Evolutionary conservation across 1,140 invertebrate genomes (phyloP).

Genomic region (Saccostrea echinata): DNA sequence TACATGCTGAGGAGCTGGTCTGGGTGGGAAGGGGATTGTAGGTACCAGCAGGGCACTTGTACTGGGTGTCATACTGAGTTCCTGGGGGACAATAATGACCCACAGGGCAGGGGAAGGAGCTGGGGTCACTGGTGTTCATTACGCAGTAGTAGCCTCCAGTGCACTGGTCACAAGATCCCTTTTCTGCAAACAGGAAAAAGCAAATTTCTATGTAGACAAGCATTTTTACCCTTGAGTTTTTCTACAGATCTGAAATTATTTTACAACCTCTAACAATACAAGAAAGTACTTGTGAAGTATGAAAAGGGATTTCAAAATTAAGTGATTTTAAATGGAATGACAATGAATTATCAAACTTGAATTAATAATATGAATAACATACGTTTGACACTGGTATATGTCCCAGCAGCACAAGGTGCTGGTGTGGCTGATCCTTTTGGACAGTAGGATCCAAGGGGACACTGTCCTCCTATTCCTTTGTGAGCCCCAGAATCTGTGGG

Average conservation of each 20-base stretch:
- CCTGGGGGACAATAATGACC: slow-evolving; percentile 75
- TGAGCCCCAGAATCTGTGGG: slow-evolving; percentile 63
- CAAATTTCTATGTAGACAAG: not conserved
- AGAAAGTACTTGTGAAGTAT: not conserved
- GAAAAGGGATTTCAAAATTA: not conserved
- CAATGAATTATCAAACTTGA: not conserved
- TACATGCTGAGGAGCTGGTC: slow-evolving; percentile 65
- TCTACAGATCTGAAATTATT: no score
- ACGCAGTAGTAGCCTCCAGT: slow-evolving; percentile 72
- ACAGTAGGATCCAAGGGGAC: slow-evolving; percentile 76
- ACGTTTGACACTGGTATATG: slow-evolving; percentile 69
- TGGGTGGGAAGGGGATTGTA: slow-evolving; percentile 69
- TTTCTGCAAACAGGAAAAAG: slow-evolving; percentile 56
- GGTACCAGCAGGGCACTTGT: slow-evolving; percentile 71
- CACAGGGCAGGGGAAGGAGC: slow-evolving; percentile 61
- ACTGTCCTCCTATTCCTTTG: slow-evolving; percentile 72
- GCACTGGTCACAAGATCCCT: slow-evolving; percentile 70
- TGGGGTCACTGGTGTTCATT: slow-evolving; percentile 66
- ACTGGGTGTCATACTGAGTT: slow-evolving; percentile 68
- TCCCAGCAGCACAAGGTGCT: slow-evolving; percentile 70
- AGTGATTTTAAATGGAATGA: not conserved
- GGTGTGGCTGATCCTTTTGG: slow-evolving; percentile 68
- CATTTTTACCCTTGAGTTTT: no score
- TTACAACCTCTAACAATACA: no score
- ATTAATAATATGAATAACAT: slow-evolving; percentile 13